A percentile compares a stretch with the other conserved stretches of the same genome.
Conservation (phyloP, 2,888 invertebrate species). For the Maniola hyperantus region DNA sequence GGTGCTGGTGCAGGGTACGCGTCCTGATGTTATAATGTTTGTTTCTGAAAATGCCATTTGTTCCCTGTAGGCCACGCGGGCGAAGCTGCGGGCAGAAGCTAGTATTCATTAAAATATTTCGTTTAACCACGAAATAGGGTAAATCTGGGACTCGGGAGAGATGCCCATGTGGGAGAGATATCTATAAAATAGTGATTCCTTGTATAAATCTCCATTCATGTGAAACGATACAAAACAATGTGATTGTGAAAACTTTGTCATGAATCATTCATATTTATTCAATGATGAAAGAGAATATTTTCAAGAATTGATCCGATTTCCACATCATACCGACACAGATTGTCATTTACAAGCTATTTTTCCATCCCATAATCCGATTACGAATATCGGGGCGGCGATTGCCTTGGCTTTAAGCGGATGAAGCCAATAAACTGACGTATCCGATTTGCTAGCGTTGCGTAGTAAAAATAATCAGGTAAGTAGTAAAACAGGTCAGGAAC, state of each 20-base stretch:
- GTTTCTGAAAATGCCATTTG: no score
- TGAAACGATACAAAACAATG: slow-evolving; percentile 3
- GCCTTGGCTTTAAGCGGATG: slow-evolving; percentile 34
- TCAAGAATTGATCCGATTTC: slow-evolving; percentile 7
- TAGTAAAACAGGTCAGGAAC: slow-evolving; percentile 15
- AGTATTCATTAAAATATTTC: no score
- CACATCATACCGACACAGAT: background rate
- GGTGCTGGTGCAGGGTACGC: no score
- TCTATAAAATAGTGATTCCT: no score
- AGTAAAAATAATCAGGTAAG: slow-evolving; percentile 22
- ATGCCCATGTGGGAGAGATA: no score
- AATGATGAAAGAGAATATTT: background rate
- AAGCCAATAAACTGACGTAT: slow-evolving; percentile 34
- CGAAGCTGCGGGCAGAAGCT: no score
- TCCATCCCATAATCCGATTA: slow-evolving; percentile 23
- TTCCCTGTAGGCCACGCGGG: no score
- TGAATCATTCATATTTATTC: slow-evolving; percentile 13
- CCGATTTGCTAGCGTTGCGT: slow-evolving; percentile 30
- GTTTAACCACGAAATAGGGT: no score
- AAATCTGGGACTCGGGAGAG: no score
- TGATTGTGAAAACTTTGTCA: slow-evolving; percentile 2
- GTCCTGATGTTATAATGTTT: no score
- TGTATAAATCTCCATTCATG: background rate
- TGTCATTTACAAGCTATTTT: slow-evolving; percentile 13
- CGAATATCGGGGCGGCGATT: slow-evolving; percentile 17